Evolutionary conservation across 2,797 vertebrate genomes (phyloP), one percentile per base, ranked within the genome.

Genomic region (Aphelocoma californica): DNA sequence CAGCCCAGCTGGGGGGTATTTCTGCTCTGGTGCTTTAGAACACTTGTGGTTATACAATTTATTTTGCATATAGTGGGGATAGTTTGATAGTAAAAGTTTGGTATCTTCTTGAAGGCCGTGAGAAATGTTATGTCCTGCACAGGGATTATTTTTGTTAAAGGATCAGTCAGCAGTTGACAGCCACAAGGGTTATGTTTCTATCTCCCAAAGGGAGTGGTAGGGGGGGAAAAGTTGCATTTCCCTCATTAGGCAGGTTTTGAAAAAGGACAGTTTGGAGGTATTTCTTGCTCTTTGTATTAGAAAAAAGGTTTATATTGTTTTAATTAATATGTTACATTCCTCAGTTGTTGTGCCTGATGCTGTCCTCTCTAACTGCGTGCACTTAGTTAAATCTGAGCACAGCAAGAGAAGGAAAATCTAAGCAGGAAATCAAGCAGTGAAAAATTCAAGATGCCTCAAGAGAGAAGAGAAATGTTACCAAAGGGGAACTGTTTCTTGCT

Each of bases 401-500:
- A 64, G 25, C 29, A 74, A 57, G 38, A 71, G 58, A 79, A 83
- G 61, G 60, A 81, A 83, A 93, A 83, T 38, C 86, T 64, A 57
- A 80, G 79, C 64, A 81, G 90, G 73, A 94, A 88, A 69, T 81
- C 78, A 86, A 92, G 38, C 50, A 48, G 57, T 67, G 64, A 91
- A 84, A 92, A 87, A 87, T 32, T 74, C 24, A 38, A 72, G 51
- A 40, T 90, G 45, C 54, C 31, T 91, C n/a, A 67, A 81, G 61
- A 94, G 65, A 58, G 79, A 77, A 82, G 81, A 88, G 66, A 80
- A 75, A 72, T 26, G 13, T 82, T 89, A 87, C 79, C 61, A 74
- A 95, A 92, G 65, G 79, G 91, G 79, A 96, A 72, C 79, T 74
- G 51, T 86, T 93, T 92, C 72, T 86, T 92, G 50, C n/a, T 93